Percentiles rank a stretch among this genome's conserved stretches.
phyloP scores from a whole-genome alignment of 2,888 invertebrate species.

The Drosophila mettleri region DNA sequence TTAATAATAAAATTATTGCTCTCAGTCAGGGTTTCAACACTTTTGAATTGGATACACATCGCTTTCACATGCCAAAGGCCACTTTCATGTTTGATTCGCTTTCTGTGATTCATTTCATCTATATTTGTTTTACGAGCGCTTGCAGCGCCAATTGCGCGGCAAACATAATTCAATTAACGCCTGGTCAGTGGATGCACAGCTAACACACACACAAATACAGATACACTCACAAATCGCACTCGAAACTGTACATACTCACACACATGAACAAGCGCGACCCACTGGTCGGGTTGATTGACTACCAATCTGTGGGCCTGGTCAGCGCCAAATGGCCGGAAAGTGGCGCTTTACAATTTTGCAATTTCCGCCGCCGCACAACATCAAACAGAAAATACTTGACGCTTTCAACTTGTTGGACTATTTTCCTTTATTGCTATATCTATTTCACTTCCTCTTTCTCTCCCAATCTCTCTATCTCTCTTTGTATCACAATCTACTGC shows the following conservation, averaged over 20 bases:
- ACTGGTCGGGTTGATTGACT: slow-evolving; percentile 34
- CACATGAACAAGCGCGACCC: slow-evolving; percentile 13
- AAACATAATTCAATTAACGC: slow-evolving; percentile 78
- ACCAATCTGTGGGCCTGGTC: slow-evolving; percentile 23
- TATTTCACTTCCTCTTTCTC: not conserved
- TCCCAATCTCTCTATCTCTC: slow-evolving; percentile 12
- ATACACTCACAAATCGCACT: slow-evolving; percentile 5
- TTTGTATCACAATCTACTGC: too few relatives aligned
- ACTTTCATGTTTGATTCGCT: slow-evolving; percentile 16
- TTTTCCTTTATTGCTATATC: not conserved
- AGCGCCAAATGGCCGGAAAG: slow-evolving; percentile 69
- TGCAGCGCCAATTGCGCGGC: slow-evolving; percentile 68
- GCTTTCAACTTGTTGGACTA: slow-evolving; percentile 20
- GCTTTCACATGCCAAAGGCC: slow-evolving; percentile 5
- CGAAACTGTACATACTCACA: slow-evolving; percentile 11
- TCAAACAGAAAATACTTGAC: slow-evolving; percentile 66
- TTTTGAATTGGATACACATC: slow-evolving; percentile 11
- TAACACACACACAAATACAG: slow-evolving; percentile 9
- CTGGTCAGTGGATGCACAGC: slow-evolving; percentile 51
- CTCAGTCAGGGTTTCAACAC: not conserved
- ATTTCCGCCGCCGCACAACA: slow-evolving; percentile 73
- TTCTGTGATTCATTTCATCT: slow-evolving; percentile 30
- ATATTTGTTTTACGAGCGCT: slow-evolving; percentile 45
- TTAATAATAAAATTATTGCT: not conserved
- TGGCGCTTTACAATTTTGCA: slow-evolving; percentile 73